Conservation (phyloP, 2,797 vertebrate species). For the Liparis tanakae region DNA sequence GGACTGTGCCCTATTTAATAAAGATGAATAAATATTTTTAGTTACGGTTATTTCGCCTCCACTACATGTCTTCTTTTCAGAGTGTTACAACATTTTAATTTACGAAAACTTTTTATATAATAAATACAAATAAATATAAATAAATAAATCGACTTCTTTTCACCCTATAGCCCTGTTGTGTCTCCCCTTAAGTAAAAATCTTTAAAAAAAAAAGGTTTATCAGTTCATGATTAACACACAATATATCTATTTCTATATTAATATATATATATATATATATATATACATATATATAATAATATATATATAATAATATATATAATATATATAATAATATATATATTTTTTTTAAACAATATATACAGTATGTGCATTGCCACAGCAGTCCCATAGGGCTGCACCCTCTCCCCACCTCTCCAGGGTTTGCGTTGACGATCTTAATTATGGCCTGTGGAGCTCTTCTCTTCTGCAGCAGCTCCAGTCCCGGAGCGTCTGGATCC, state of each 20-base stretch:
- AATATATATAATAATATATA: no score
- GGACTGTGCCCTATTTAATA: not conserved
- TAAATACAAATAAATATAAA: not conserved
- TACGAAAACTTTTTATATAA: no score
- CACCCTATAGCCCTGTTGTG: not conserved
- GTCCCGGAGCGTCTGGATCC: slow-evolving; percentile 69
- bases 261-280: no score
- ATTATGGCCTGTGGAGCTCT: slow-evolving; percentile 70
- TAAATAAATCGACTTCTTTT: no score
- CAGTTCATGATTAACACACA: not conserved
- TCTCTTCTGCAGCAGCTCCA: slow-evolving; percentile 73
- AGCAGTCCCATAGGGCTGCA: not conserved
- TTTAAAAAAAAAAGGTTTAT: not conserved
- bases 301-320: not conserved
- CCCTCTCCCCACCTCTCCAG: slow-evolving; percentile 68
- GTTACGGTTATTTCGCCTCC: no score
- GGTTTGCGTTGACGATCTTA: slow-evolving; percentile 67
- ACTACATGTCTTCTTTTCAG: no score
- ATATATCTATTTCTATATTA: not conserved
- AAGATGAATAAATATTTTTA: not conserved
- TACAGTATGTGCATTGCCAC: not conserved
- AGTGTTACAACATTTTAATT: no score
- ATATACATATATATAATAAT: not conserved
- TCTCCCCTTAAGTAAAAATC: not conserved
- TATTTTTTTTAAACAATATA: not conserved